Percentiles rank a stretch among this genome's conserved stretches.
Evolutionary conservation across 2,113 vertebrate genomes (phyloP).

Genomic region (Myanophis thanlyinensis): DNA sequence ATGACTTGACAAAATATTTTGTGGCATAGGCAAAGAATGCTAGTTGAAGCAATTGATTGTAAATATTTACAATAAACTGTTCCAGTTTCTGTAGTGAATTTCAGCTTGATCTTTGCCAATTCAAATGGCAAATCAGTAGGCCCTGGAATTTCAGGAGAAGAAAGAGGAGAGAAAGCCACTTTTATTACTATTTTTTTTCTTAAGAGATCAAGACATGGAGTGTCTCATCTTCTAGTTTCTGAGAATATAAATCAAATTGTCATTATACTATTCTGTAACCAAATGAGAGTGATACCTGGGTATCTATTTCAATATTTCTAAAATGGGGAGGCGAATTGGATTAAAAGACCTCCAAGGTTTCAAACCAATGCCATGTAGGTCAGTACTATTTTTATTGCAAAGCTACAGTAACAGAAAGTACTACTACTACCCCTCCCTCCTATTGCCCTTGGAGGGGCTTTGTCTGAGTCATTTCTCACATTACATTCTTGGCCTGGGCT

Average conservation of each 20-base stretch:
- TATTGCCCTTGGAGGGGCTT: not conserved
- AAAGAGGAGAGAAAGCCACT: no score
- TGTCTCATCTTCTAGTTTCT: not conserved
- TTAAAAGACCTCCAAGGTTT: no score
- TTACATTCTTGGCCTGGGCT: not conserved
- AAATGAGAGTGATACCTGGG: not conserved
- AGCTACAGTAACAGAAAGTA: not conserved
- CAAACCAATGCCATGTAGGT: not conserved
- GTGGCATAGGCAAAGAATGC: not conserved
- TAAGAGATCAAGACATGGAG: not conserved
- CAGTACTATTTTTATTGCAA: not conserved
- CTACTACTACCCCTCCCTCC: no score
- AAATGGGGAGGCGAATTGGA: no score
- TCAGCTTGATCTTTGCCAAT: no score
- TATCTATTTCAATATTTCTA: not conserved
- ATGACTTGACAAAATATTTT: not conserved
- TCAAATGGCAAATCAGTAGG: not conserved
- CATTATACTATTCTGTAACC: not conserved
- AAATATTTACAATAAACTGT: not conserved
- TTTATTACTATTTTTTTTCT: not conserved
- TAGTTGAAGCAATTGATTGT: not conserved
- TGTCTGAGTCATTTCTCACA: not conserved
- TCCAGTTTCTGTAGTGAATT: not conserved
- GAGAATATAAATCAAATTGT: not conserved
- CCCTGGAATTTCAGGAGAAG: not conserved